Evolutionary conservation across 2,797 vertebrate species (phyloP), one percentile per base, ranked within the genome.

Genomic region (Hafferia zeledoni): DNA sequence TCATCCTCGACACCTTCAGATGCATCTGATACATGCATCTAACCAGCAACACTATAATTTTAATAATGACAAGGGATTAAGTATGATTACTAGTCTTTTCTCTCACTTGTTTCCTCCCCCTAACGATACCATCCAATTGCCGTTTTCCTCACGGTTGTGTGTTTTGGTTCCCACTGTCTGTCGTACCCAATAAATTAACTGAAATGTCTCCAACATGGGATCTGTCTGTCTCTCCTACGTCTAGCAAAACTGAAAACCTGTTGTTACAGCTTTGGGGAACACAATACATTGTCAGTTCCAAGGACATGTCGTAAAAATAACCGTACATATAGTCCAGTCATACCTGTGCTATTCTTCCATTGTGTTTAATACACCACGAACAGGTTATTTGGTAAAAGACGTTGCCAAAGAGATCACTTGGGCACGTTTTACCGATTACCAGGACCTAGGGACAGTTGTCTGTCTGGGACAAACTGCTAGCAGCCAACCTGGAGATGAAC

Each of bases 41-140:
- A 68, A 86, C 70, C 74, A 84, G 67, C 87, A 87, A 87, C 63
- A 64, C 93, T 85, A 6, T 86, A 85, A 89, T 90, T 93, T 95
- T 81, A 89, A 95, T 84, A 96, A 96, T 86, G 87, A 94, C 94
- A 90, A 78, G 88, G 77, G 71, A 93, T 90, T 96, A 90, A 93
- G 82, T 75, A 68, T 50, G 81, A 95, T 94, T 87, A 65, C 90
- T 89, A 63, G 69, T 88, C 78, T 95, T 95, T 57, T 74, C 89
- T 87, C 93, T 75, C 30, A 10, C 60, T 80, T 56, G 65, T 75
- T 92, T 86, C 94, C 74, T 83, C 89, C 55, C 15, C 87, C 83
- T 88, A 87, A 91, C 6, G 41, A n/a, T 56, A 92, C 19, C 86
- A 89, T 59, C 87, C 74, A 47, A 79, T 53, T 72, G 80, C 68